Conservation (phyloP, 2,113 vertebrate genomes). For the Tetrax tetrax region DNA sequence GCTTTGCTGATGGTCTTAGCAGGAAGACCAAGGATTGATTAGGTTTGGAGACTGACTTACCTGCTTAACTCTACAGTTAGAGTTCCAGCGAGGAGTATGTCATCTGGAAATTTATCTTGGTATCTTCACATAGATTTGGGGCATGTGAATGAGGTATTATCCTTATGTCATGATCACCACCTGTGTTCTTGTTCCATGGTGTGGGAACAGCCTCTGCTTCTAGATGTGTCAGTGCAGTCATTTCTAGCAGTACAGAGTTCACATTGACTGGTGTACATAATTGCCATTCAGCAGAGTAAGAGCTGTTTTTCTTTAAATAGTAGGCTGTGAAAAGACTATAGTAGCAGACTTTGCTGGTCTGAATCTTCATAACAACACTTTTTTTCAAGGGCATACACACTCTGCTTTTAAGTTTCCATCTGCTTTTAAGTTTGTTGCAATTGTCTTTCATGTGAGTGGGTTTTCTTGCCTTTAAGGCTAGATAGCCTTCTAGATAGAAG, state of each 20-base stretch:
- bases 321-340: not conserved
- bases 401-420: not conserved
- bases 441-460: not conserved
- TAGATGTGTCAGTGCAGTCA: not conserved
- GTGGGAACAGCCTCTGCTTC: not conserved
- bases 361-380: not conserved
- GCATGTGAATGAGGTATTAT: not conserved
- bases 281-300: not conserved
- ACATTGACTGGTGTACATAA: not conserved
- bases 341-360: not conserved
- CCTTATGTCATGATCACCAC: not conserved
- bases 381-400: not conserved
- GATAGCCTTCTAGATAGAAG: not conserved
- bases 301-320: not conserved
- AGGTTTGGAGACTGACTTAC: not conserved
- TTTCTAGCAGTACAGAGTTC: not conserved
- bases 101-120: not conserved
- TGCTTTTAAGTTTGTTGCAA: not conserved
- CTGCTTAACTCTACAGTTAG: not conserved
- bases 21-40: not conserved
- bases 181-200: not conserved
- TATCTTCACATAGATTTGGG: not conserved
- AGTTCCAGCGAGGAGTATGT: not conserved
- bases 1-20: not conserved
- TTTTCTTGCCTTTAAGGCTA: not conserved